Evolutionary conservation across 2,113 vertebrate species (phyloP).

Genomic region (Alethe castanea): DNA sequence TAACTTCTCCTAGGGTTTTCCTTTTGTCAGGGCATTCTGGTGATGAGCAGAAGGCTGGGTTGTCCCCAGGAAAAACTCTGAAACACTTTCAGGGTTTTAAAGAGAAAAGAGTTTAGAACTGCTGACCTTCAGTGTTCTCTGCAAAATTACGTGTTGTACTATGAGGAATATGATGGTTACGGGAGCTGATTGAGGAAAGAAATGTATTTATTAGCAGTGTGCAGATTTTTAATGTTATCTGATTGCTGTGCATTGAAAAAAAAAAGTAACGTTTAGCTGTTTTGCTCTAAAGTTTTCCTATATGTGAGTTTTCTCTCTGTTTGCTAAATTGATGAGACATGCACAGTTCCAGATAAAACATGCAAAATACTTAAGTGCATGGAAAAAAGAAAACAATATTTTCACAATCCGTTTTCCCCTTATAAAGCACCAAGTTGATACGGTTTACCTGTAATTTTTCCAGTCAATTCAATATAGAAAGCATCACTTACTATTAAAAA

Average conservation of each 20-base stretch:
- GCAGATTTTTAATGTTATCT: background rate
- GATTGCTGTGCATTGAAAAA: background rate
- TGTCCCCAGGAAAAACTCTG: background rate
- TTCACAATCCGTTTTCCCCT: background rate
- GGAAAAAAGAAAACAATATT: background rate
- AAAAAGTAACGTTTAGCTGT: background rate
- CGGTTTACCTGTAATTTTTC: background rate
- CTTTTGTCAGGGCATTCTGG: background rate
- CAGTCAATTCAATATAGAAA: background rate
- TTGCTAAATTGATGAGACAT: background rate
- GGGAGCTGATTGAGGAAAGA: background rate
- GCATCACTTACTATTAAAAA: background rate
- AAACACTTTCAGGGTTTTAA: fast-evolving
- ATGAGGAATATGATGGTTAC: background rate
- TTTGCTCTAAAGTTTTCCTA: background rate
- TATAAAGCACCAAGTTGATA: background rate
- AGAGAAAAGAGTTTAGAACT: background rate
- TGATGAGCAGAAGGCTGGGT: background rate
- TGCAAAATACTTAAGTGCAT: background rate
- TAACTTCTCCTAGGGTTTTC: background rate
- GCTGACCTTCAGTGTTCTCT: background rate
- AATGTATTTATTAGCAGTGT: background rate
- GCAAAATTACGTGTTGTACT: background rate
- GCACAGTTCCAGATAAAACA: background rate
- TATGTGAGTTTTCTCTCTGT: background rate